Conservation (phyloP, 2,113 vertebrate species). For the Paedocypris sp. region DNA sequence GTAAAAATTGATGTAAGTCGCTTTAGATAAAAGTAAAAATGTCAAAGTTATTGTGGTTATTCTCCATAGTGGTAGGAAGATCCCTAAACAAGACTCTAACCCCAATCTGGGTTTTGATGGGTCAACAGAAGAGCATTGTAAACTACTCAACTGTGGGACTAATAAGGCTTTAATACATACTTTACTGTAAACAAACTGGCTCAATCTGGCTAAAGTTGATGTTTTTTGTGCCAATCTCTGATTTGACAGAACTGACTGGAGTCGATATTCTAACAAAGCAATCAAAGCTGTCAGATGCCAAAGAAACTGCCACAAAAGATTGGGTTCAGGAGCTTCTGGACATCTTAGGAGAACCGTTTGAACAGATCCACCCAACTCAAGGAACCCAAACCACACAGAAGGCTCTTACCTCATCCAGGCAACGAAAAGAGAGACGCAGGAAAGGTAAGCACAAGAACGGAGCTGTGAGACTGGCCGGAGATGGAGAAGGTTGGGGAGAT, state of each 20-base stretch:
- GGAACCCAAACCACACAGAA: constrained; percentile 23
- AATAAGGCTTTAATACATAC: too few relatives aligned
- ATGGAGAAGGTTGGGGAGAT: constrained; percentile 37
- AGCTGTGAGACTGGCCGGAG: constrained; percentile 62
- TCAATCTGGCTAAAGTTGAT: not conserved
- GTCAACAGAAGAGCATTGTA: too few relatives aligned
- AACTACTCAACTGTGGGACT: too few relatives aligned
- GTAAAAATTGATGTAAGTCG: too few relatives aligned
- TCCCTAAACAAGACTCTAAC: too few relatives aligned
- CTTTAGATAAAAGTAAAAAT: too few relatives aligned
- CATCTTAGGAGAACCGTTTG: constrained; percentile 12
- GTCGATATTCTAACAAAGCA: constrained; percentile 33
- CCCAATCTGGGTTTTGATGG: too few relatives aligned
- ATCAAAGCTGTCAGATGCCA: constrained; percentile 32
- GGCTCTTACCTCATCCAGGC: constrained; percentile 19
- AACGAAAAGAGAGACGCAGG: constrained; percentile 43
- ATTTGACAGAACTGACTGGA: constrained; percentile 60
- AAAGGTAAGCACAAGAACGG: constrained; percentile 55
- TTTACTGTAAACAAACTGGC: too few relatives aligned
- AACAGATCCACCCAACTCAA: constrained; percentile 15
- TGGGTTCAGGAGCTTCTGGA: constrained; percentile 52
- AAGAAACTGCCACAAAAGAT: constrained; percentile 25
- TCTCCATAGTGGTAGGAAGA: too few relatives aligned
- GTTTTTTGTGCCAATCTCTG: not conserved
- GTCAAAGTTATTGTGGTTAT: too few relatives aligned